These are phyloP conservation scores for Halichondria panicea DNA, from an alignment of 37 sponge, comb jelly and placozoan species.

Conservation along the genomic window DNA sequence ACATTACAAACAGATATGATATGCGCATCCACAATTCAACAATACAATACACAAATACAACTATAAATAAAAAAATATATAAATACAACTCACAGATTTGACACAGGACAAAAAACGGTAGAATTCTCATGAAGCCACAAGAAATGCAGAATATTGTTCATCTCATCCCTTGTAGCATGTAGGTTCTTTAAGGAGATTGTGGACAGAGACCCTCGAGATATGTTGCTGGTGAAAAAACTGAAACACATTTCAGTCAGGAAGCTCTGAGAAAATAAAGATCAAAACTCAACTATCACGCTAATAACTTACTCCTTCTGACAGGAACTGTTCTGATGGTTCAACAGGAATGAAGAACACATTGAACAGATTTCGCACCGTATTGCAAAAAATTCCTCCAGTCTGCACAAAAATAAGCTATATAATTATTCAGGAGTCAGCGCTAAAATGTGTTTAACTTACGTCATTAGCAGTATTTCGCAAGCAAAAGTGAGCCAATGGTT, in stretches of 20 bases:
- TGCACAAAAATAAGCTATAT: background rate
- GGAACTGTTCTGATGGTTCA: background rate
- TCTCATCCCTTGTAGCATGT: conserved; percentile 7
- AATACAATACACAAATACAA: background rate
- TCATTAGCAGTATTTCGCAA: too few species aligned
- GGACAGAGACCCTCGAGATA: background rate
- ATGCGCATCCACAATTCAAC: background rate
- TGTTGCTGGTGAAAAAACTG: background rate
- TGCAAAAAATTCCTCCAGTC: background rate
- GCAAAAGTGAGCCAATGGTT: too few species aligned
- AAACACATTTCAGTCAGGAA: conserved; percentile 5
- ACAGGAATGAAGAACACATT: background rate
- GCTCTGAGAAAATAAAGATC: conserved; percentile 2
- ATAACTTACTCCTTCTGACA: background rate
- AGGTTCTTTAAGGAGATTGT: conserved; percentile 8
- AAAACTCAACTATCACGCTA: background rate
- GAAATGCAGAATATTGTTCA: conserved; percentile 14
- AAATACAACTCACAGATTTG: conserved; percentile 11
- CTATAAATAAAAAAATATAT: background rate
- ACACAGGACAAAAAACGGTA: background rate
- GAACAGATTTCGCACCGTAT: background rate
- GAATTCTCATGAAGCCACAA: conserved; percentile 42
- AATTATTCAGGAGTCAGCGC: too few species aligned
- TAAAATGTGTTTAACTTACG: too few species aligned
- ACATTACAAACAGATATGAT: background rate